phyloP scores from a whole-genome alignment of 1,140 invertebrate genomes.

The Drosophila pseudoananassae region DNA sequence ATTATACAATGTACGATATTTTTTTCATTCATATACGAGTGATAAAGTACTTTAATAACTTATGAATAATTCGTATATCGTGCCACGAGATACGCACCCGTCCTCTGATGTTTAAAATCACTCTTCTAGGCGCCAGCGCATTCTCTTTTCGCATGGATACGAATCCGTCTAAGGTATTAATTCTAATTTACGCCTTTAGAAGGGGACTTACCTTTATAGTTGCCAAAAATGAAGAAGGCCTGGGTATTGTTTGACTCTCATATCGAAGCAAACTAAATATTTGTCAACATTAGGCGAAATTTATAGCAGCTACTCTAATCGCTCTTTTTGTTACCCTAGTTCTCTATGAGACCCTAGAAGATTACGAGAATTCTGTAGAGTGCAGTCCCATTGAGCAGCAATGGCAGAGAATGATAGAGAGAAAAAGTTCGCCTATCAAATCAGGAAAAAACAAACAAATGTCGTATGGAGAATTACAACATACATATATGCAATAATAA shows the following conservation, averaged over 20 bases:
- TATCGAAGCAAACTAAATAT: background rate
- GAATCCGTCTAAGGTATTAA: background rate
- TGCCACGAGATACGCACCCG: background rate
- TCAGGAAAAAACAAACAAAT: constrained; percentile 23
- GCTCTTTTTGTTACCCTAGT: background rate
- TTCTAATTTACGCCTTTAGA: background rate
- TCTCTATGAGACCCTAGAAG: background rate
- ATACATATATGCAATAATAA: background rate
- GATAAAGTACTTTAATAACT: background rate
- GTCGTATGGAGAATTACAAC: constrained; percentile 12
- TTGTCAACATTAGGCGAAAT: background rate
- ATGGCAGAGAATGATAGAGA: background rate
- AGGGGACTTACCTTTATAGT: background rate
- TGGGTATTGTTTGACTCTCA: background rate
- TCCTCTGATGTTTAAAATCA: background rate
- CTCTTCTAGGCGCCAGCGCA: background rate
- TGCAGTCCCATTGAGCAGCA: background rate
- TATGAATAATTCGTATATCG: background rate
- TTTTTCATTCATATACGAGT: no score
- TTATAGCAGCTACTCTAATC: background rate
- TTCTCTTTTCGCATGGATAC: background rate
- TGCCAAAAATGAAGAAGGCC: background rate
- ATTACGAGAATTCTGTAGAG: background rate
- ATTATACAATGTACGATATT: no score
- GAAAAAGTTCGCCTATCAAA: constrained; percentile 24